phyloP scores from a whole-genome alignment of 2,888 invertebrate genomes.

The Sipha maydis region DNA sequence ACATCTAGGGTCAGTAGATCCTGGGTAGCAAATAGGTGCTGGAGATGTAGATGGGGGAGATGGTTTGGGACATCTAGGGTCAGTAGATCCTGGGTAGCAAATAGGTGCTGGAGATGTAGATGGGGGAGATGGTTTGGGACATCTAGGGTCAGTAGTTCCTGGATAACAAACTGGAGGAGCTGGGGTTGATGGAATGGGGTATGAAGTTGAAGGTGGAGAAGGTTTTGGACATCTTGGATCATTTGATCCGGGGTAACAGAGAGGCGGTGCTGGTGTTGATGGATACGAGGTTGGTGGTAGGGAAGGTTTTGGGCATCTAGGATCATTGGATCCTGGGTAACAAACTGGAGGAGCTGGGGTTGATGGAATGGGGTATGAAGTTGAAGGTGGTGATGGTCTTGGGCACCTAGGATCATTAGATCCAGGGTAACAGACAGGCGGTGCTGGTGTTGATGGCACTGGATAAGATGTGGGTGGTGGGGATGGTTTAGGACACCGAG shows the following conservation, averaged over 20 bases:
- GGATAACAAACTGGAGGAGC: conserved; percentile 66
- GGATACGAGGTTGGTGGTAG: conserved; percentile 65
- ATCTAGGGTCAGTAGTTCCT: conserved; percentile 66
- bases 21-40: conserved; percentile 68
- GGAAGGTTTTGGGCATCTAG: conserved; percentile 65
- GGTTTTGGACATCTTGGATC: conserved; percentile 66
- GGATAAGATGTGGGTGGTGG: no score
- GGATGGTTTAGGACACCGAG: no score
- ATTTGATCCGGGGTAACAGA: conserved; percentile 67
- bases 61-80: conserved; percentile 66
- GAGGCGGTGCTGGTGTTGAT: conserved; percentile 64
- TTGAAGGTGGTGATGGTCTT: conserved; percentile 65
- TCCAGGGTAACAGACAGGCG: no score
- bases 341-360: conserved; percentile 66
- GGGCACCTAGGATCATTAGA: conserved; percentile 67
- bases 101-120: conserved; percentile 46
- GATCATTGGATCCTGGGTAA: conserved; percentile 66
- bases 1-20: conserved; percentile 69
- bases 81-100: conserved; percentile 66
- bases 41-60: conserved; percentile 65
- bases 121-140: neutral
- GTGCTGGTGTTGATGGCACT: no score
- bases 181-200: conserved; percentile 65
- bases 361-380: conserved; percentile 57
- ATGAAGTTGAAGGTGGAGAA: conserved; percentile 63